A percentile compares a stretch with the other conserved stretches of the same genome.
phyloP scores from a whole-genome alignment of 2,113 vertebrate species.

The Prinia subflava region DNA sequence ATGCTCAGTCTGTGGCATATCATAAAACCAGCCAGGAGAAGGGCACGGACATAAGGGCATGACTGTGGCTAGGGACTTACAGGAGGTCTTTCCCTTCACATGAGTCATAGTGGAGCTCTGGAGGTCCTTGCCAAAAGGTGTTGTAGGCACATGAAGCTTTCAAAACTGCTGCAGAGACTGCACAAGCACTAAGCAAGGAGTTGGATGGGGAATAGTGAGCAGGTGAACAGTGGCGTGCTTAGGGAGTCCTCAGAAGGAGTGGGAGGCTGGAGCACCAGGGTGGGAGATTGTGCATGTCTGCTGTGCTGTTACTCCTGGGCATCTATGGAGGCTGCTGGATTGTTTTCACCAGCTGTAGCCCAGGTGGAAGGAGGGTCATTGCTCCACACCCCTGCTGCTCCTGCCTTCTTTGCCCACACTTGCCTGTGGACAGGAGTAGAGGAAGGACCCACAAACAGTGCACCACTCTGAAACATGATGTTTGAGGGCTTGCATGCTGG shows the following conservation, averaged over 20 bases:
- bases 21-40: not conserved
- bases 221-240: not conserved
- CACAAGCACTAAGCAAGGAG: not conserved
- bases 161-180: not conserved
- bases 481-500: not conserved
- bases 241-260: not conserved
- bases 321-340: not conserved
- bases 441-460: rapidly evolving
- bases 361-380: not conserved
- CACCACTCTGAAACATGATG: rapidly evolving
- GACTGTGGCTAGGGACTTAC: not conserved
- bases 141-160: not conserved
- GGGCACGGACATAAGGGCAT: not conserved
- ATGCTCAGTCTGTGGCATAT: not conserved
- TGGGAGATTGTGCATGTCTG: not conserved
- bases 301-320: not conserved
- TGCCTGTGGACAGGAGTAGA: not conserved
- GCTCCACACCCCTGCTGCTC: not conserved
- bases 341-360: not conserved
- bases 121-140: not conserved
- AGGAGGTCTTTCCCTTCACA: not conserved
- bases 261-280: not conserved
- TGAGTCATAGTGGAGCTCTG: not conserved
- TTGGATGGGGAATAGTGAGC: not conserved
- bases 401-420: not conserved